Evolutionary conservation across 2,888 invertebrate genomes (phyloP), one percentile per base, ranked within the genome.

Genomic region (Cryptus viduatorius): DNA sequence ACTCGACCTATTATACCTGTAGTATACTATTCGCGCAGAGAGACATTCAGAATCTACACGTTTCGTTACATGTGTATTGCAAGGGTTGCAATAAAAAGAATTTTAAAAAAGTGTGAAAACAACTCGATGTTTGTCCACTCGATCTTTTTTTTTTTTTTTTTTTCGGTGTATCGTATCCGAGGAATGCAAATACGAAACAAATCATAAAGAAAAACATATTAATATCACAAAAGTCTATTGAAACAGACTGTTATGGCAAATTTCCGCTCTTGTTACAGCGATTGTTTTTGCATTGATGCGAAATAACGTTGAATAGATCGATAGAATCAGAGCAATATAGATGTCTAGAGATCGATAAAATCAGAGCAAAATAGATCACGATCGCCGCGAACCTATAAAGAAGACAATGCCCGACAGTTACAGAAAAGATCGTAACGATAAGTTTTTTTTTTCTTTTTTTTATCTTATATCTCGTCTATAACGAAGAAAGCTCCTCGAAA

Each of bases 51-150:
- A 71, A 50, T 72, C 65, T 37, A 72, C 48, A 10, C 29, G 50
- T 53, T 71, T 71, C 29, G 53, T 29, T 71, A 31, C 48, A 71
- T 31, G 29, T 61, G 59, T 29, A 61, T 14, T n/a, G 59, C 48
- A 48, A 7, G 1, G 3, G 48, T 10, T 48, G 48, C 12, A 48
- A 10, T 48, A 31, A 61, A 29, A 29, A 4, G 0, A 1, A 29
- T 31, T n/a, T n/a, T n/a, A n/a, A 29, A 4, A 31, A 59, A 24
- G 12, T 61, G 29, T 0, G 14, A 4, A 31, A 61, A 5, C 29
- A 19, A 59, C 24, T 53, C 53, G 16, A 10, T 12, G 10, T 10
- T 24, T 12, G 56, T 10, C 24, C 10, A 19, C 53, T 53, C 53
- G 53, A 10, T 10, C 10, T 8, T 4, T 19, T 10, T 56, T 16